Conservation (phyloP, 2,113 vertebrate genomes). For the Eptesicus fuscus region DNA sequence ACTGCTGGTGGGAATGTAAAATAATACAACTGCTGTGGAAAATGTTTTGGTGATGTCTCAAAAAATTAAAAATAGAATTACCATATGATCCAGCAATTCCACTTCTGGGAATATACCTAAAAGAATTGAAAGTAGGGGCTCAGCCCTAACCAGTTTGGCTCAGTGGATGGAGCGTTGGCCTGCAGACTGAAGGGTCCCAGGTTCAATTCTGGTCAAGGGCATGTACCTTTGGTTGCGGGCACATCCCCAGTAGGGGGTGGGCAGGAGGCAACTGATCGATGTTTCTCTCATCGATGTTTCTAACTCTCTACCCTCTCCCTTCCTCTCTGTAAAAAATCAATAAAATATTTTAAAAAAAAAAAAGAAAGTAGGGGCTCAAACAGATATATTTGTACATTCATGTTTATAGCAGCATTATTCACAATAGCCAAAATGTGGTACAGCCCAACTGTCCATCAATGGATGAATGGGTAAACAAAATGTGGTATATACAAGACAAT, state of each 20-base stretch:
- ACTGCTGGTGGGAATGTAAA: background rate
- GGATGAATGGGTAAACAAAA: background rate
- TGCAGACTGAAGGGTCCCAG: too few relatives aligned
- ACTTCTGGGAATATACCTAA: background rate
- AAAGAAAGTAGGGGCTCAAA: background rate
- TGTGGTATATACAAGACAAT: background rate
- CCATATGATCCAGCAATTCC: background rate
- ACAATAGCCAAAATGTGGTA: background rate
- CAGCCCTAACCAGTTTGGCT: too few relatives aligned
- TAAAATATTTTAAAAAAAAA: too few relatives aligned
- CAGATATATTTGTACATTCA: background rate
- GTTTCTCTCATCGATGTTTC: too few relatives aligned
- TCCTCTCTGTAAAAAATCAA: too few relatives aligned
- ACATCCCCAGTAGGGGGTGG: too few relatives aligned
- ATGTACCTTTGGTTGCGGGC: too few relatives aligned
- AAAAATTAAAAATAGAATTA: background rate
- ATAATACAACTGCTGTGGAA: background rate
- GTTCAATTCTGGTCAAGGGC: too few relatives aligned
- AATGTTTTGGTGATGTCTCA: background rate
- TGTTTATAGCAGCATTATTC: background rate
- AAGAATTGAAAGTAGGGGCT: background rate
- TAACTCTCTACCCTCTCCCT: too few relatives aligned
- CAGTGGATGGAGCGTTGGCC: too few relatives aligned
- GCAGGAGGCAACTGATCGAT: too few relatives aligned
- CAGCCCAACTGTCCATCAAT: background rate